phyloP scores from a whole-genome alignment of 1,140 invertebrate species.

The Diachasma alloeum region DNA sequence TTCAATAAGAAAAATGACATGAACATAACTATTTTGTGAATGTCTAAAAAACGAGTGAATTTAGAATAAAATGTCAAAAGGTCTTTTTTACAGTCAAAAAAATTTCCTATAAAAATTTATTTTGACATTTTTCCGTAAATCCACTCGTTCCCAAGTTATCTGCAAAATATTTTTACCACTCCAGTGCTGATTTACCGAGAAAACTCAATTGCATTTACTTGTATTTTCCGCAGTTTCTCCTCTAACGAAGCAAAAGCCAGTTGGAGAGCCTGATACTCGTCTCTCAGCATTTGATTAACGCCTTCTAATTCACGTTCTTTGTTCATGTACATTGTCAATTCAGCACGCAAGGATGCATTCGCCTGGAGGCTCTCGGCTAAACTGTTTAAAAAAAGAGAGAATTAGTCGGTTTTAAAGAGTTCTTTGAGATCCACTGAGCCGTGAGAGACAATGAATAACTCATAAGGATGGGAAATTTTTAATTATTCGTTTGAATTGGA shows the following conservation, averaged over 20 bases:
- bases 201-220: constrained; percentile 65
- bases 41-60: too few relatives aligned
- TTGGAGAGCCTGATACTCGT: constrained; percentile 95
- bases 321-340: constrained; percentile 72
- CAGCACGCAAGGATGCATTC: constrained; percentile 72
- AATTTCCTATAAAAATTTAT: too few relatives aligned
- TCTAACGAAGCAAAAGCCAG: constrained; percentile 88
- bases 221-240: constrained; percentile 85
- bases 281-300: constrained; percentile 86
- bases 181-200: neutral
- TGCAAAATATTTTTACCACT: neutral
- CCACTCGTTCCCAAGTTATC: too few relatives aligned
- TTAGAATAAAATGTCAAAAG: too few relatives aligned
- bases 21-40: too few relatives aligned
- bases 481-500: too few relatives aligned
- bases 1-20: too few relatives aligned
- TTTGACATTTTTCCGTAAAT: too few relatives aligned
- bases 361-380: constrained; percentile 75
- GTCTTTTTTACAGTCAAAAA: too few relatives aligned
- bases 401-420: neutral
- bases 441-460: too few relatives aligned
- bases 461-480: too few relatives aligned
- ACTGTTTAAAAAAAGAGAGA: constrained; percentile 62
- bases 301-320: constrained; percentile 77
- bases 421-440: too few relatives aligned